Conservation (phyloP, 2,797 vertebrate genomes). For the Onychomys arenicola region DNA sequence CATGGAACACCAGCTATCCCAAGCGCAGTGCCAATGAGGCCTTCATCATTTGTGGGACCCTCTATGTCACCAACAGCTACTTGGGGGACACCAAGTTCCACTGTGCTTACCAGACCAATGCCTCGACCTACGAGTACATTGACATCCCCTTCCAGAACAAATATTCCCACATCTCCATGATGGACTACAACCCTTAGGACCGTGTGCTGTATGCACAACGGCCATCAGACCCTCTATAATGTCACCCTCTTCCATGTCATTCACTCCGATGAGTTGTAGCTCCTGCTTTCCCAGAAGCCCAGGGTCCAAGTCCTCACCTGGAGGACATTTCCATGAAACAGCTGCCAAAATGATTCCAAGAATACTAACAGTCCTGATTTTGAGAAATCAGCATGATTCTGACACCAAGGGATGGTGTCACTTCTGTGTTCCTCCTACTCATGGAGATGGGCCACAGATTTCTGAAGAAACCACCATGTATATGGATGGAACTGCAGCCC, state of each 20-base stretch:
- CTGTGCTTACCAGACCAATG: constrained; percentile 98
- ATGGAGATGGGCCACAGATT: constrained; percentile 64
- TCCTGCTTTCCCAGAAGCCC: constrained; percentile 59
- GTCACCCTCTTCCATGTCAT: constrained; percentile 99
- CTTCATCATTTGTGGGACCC: constrained; percentile 98
- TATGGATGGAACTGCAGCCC: constrained; percentile 89
- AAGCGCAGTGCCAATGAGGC: constrained; percentile 97
- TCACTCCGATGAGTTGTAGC: constrained; percentile 96
- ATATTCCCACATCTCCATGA: constrained; percentile 98
- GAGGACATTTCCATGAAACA: constrained; percentile 61
- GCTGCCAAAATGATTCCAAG: constrained; percentile 53
- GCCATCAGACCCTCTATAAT: constrained; percentile 98
- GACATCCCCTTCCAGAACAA: constrained; percentile 98
- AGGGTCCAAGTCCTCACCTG: constrained; percentile 18
- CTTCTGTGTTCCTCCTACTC: constrained; percentile 74
- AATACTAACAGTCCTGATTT: constrained; percentile 74
- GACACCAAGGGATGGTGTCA: constrained; percentile 59
- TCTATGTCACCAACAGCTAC: constrained; percentile 98
- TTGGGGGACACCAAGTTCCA: constrained; percentile 98
- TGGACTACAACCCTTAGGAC: constrained; percentile 99
- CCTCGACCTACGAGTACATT: constrained; percentile 98
- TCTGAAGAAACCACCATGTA: constrained; percentile 57
- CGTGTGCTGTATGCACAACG: constrained; percentile 97
- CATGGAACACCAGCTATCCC: constrained; percentile 98
- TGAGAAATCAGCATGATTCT: not conserved